Base-by-base conservation (phyloP, 1,140 invertebrate species). In the Leptinotarsa defecta region DNA sequence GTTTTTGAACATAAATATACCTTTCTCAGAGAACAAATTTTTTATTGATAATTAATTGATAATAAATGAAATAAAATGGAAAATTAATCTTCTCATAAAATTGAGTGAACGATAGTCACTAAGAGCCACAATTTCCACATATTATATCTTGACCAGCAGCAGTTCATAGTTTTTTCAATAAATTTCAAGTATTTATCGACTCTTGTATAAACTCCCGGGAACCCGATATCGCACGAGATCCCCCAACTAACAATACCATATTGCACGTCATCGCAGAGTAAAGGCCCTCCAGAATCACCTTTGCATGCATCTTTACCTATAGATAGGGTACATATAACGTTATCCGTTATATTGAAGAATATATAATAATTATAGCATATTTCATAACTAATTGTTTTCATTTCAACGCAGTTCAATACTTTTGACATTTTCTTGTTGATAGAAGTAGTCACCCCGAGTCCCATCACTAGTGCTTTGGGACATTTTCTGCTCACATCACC, bases 271-370 rank as follows among this genome's bases (percentile, higher is more conserved):
- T 84, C 78, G 77, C 87, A 88, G 8, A 88, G 82, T 5, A 89
- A 73, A 17, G 88, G 88, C n/a, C 88, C 88, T n/a, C 89, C 89
- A 15, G 86, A 86, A 77, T 89, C 89, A 67, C 88, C 88, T 71
- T 79, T 76, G 57, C 78, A 79, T 2, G 78, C 62, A 69, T 79
- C 78, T 57, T 64, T 71, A 19, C 49, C 64, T 49, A 48, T 19
- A 52, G 48, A 48, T n/a, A 71, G 34, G 48, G 75, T 75, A 68
- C 63, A 76, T 11, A 75, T 22, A 17, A 49, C 34, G 62, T 17
- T 72, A 15, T 57, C 52, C 15, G 52, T 17, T 17, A 57, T 57
- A 19, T 17, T 19, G 15, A 15, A 57, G n/a, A 57, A 19, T 57
- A 0, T 8, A 22, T 65, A 65, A 34, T 20, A 65, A 8, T 22